Evolutionary conservation across 2,113 vertebrate species (phyloP).

Genomic region (Melierax canorus): DNA sequence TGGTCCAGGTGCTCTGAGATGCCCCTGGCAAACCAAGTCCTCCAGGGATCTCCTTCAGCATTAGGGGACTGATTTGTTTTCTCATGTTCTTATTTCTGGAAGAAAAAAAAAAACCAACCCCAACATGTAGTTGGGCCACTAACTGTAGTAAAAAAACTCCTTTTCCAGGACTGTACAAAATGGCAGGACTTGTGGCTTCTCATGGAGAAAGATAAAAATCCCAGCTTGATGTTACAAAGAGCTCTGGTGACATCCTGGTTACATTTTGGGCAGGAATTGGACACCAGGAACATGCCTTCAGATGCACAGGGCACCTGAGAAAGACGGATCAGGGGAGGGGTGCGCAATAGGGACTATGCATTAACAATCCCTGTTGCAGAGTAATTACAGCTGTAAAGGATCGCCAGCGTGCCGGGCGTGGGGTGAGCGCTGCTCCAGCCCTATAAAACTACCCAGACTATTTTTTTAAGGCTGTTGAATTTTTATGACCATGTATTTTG

Average conservation of each 20-base stretch:
- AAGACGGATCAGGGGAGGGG: fast-evolving
- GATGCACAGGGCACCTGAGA: neutral
- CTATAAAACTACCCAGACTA: neutral
- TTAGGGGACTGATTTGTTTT: neutral
- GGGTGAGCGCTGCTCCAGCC: neutral
- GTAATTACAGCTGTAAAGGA: neutral
- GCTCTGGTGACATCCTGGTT: neutral
- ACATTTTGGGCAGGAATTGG: neutral
- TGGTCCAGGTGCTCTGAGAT: neutral
- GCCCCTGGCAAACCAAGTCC: neutral
- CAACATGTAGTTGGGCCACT: neutral
- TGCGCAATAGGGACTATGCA: neutral
- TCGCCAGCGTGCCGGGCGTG: fast-evolving
- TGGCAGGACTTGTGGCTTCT: neutral
- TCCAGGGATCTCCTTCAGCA: neutral
- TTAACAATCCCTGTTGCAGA: neutral
- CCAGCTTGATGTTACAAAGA: neutral
- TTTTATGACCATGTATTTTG: neutral
- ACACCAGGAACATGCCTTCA: fast-evolving
- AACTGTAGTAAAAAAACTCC: neutral
- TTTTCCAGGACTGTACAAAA: neutral
- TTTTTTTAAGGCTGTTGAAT: neutral
- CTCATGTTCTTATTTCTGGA: neutral
- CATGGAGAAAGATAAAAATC: neutral
- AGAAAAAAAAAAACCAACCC: neutral